A percentile compares a stretch with the other conserved stretches of the same genome.
Conservation (phyloP, 2,888 invertebrate species). For the Hoplodrina blanda region DNA sequence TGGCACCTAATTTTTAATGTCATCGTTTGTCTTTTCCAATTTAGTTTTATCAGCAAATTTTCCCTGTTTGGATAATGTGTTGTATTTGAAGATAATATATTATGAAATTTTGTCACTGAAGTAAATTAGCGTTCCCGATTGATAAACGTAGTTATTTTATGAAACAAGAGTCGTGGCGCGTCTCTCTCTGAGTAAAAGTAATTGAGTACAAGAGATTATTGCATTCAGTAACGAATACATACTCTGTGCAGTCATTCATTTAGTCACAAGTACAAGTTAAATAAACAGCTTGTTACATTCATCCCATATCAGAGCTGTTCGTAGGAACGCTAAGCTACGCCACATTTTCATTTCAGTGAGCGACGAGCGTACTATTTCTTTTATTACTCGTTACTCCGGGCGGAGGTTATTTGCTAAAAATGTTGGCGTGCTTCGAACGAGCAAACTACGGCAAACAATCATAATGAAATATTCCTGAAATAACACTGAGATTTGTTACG, state of each 20-base stretch:
- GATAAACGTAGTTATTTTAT: background rate
- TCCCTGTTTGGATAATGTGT: background rate
- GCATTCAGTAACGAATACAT: slow-evolving; percentile 2
- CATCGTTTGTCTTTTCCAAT: slow-evolving; percentile 29
- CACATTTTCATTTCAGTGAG: slow-evolving; percentile 32
- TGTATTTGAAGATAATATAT: background rate
- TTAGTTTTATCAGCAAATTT: background rate
- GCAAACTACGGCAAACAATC: slow-evolving; percentile 24
- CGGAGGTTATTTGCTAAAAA: slow-evolving; percentile 44
- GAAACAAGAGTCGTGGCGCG: background rate
- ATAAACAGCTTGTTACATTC: slow-evolving; percentile 27
- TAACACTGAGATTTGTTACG: slow-evolving; percentile 35
- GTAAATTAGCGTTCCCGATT: background rate
- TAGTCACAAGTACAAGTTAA: slow-evolving; percentile 10
- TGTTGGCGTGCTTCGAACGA: slow-evolving; percentile 34
- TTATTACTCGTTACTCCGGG: slow-evolving; percentile 38
- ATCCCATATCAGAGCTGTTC: slow-evolving; percentile 22
- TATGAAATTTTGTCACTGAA: too few species aligned
- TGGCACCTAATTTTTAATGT: slow-evolving; percentile 12
- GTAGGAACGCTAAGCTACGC: slow-evolving; percentile 13
- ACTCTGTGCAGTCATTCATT: background rate
- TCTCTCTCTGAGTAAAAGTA: background rate
- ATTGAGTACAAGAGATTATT: background rate
- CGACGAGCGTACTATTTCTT: slow-evolving; percentile 38
- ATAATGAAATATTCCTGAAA: slow-evolving; percentile 37